Conservation (phyloP, 2,113 vertebrate genomes). For the Pseudorasbora parva region DNA sequence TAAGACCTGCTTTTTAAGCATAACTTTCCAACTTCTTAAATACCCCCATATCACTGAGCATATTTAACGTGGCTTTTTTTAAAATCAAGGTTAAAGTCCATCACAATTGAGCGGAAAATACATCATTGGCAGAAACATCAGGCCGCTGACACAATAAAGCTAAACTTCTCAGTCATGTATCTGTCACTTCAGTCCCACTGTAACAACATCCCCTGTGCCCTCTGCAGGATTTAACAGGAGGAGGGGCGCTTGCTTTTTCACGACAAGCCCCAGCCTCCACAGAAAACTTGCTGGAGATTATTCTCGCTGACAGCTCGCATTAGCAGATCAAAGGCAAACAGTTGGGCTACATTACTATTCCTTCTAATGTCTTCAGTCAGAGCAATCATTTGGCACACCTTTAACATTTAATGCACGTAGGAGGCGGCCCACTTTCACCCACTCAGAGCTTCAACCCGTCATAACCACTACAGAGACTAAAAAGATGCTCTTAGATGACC, state of each 20-base stretch:
- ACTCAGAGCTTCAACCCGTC: background rate
- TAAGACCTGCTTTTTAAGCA: background rate
- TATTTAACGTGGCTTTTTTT: background rate
- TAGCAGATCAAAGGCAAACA: conserved; percentile 49
- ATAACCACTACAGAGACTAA: background rate
- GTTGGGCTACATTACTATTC: conserved; percentile 30
- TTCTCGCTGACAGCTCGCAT: conserved; percentile 34
- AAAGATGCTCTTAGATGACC: background rate
- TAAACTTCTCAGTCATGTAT: conserved; percentile 20
- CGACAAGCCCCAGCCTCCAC: conserved; percentile 8
- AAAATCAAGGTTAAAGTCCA: conserved; percentile 7
- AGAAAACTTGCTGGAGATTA: conserved; percentile 34
- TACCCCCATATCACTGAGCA: background rate
- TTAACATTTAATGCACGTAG: conserved; percentile 48
- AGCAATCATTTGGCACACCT: conserved; percentile 22
- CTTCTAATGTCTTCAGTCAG: conserved; percentile 36
- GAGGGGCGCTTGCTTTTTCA: conserved; percentile 38
- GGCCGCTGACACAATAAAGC: conserved; percentile 11
- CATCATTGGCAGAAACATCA: background rate
- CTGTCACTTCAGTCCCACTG: background rate
- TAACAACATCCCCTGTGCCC: background rate
- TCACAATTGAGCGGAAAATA: background rate
- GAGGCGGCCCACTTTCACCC: conserved; percentile 18
- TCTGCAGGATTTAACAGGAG: conserved; percentile 36
- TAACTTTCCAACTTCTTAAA: background rate